These are phyloP conservation scores for Molanna angustata DNA, from an alignment of 2,888 invertebrate species.

Conservation along the genomic window DNA sequence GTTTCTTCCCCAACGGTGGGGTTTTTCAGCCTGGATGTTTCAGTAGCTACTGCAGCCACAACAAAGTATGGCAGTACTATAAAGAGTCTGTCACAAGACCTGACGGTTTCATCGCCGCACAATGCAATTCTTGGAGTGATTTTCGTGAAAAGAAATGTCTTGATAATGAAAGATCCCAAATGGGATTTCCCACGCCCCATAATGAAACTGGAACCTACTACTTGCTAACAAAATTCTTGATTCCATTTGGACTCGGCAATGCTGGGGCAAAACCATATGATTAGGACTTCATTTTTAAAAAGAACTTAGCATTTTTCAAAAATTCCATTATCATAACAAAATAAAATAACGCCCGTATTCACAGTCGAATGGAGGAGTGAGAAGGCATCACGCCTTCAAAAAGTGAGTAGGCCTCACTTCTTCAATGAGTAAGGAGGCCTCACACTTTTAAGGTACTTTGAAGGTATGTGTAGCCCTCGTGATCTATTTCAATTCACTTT, in stretches of 20 bases:
- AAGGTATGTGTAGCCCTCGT: no score
- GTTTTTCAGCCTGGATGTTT: slow-evolving; percentile 49
- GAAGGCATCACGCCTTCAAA: no score
- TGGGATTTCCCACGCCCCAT: slow-evolving; percentile 12
- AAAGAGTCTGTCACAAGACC: slow-evolving; percentile 15
- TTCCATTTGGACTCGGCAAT: slow-evolving; percentile 17
- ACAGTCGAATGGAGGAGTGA: no score
- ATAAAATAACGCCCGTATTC: no score
- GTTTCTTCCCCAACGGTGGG: slow-evolving; percentile 56
- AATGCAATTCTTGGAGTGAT: slow-evolving; percentile 10
- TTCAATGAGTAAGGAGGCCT: no score
- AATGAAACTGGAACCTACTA: slow-evolving; percentile 13
- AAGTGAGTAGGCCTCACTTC: no score
- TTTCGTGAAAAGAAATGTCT: slow-evolving; percentile 11
- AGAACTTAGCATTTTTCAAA: no score
- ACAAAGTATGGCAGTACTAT: slow-evolving; percentile 19
- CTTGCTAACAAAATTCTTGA: slow-evolving; percentile 16
- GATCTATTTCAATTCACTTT: no score
- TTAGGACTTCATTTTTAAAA: no score
- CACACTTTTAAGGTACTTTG: no score
- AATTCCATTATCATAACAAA: no score
- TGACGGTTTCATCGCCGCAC: slow-evolving; percentile 17
- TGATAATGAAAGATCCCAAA: slow-evolving; percentile 10
- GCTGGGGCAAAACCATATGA: no score
- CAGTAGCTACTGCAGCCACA: slow-evolving; percentile 33